Evolutionary conservation across 2,113 vertebrate species (phyloP).

Genomic region (Amphiprion percula): DNA sequence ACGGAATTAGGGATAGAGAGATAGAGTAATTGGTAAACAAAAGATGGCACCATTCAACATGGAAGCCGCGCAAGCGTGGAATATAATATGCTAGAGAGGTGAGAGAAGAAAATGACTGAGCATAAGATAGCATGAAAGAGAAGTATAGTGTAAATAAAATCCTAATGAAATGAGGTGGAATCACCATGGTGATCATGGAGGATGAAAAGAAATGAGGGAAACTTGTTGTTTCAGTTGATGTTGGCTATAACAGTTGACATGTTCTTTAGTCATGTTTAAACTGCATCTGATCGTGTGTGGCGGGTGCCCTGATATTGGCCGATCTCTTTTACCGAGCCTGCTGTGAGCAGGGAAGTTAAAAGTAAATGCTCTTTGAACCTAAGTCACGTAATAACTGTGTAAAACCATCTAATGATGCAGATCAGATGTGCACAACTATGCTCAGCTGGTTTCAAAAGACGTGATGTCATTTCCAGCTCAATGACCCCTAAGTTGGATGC

Average conservation of each 20-base stretch:
- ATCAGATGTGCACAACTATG: neutral
- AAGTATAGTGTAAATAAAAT: neutral
- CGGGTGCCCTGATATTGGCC: neutral
- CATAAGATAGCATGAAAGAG: neutral
- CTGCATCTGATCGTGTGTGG: neutral
- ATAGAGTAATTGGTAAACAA: constrained; percentile 24
- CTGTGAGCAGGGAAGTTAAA: neutral
- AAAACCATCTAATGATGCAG: neutral
- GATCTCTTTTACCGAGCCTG: neutral
- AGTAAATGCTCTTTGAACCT: neutral
- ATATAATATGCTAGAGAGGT: neutral
- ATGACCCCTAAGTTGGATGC: neutral
- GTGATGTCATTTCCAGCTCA: neutral
- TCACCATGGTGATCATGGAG: neutral
- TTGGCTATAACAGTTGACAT: constrained; percentile 1
- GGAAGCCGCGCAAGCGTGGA: neutral
- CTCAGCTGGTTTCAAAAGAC: neutral
- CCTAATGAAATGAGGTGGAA: neutral
- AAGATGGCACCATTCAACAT: constrained; percentile 8
- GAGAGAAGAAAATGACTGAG: neutral
- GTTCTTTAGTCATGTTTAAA: neutral
- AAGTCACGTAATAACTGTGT: neutral
- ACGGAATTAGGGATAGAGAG: constrained; percentile 7
- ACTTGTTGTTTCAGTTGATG: neutral
- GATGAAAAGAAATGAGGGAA: constrained; percentile 1